Evolutionary conservation across 1,140 invertebrate genomes (phyloP), one percentile per base, ranked within the genome.

Genomic region (Akabosia matsudoensis): DNA sequence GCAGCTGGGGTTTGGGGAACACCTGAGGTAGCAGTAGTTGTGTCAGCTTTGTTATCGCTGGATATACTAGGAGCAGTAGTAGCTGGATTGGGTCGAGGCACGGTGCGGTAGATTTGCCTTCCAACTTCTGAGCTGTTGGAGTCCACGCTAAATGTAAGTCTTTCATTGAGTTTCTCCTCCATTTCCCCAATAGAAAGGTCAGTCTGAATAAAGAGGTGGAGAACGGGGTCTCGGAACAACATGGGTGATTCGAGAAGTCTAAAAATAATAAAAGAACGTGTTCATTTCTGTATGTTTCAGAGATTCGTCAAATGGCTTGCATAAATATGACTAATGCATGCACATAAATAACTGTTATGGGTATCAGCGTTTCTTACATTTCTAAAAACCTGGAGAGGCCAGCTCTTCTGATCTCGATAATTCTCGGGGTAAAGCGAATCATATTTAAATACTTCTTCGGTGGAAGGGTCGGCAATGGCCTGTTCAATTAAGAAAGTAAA

Each of bases 341-440:
- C n/a, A 56, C 33, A 10, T 67, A 31, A 72, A 18, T n/a, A 14
- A 24, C 45, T 52, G 45, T 22, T 22, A 61, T 10, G 26, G n/a
- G n/a, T n/a, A n/a, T n/a, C n/a, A n/a, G n/a, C n/a, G n/a, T n/a
- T n/a, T 13, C 67, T 71, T 67, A 78, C 79, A 75, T 67, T 76
- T 81, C 78, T 16, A 81, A 70, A 71, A 81, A 81, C 33, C 77
- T 77, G 16, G 73, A 74, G n/a, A 81, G 76, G n/a, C 80, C 80
- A 0, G 54, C 31, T 37, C 80, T 24, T 18, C 80, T 61, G 10
- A 64, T 74, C 67, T 79, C 75, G 54, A 81, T 81, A 30, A 81
- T 73, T 24, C 78, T 70, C 16, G 75, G 75, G 33, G 75, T 76
- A 33, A 79, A 81, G 33, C 77, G 79, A 1, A 78, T 77, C 37